These are phyloP conservation scores for Coccyzus lansbergi DNA, from an alignment of 2,797 vertebrate genomes.

Conservation along the genomic window DNA sequence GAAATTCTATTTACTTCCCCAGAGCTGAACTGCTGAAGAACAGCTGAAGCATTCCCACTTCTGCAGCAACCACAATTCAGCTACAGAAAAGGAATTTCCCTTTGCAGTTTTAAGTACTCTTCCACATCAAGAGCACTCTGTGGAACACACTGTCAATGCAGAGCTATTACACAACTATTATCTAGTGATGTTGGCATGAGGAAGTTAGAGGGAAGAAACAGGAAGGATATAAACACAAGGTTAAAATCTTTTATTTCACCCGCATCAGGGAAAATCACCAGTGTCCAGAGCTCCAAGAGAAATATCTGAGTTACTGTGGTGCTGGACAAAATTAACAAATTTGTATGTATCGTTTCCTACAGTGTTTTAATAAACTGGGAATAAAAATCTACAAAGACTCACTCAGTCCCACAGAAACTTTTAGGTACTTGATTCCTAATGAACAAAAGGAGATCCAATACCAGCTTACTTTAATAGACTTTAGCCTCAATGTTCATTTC, in stretches of 20 bases:
- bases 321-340: not conserved
- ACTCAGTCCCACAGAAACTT: not conserved
- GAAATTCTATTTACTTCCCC: not conserved
- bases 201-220: constrained; percentile 57
- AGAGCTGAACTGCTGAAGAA: constrained; percentile 8
- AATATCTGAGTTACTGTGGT: not conserved
- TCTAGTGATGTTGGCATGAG: constrained; percentile 61
- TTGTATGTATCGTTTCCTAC: not conserved
- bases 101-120: constrained; percentile 9
- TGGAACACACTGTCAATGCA: constrained; percentile 9
- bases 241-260: constrained; percentile 22
- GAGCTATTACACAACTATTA: constrained; percentile 67
- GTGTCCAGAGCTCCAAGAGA: not conserved
- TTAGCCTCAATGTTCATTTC: not conserved
- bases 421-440: not conserved
- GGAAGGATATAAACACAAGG: constrained; percentile 50
- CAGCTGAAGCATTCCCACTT: not conserved
- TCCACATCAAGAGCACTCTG: not conserved
- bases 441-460: not conserved
- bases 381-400: not conserved
- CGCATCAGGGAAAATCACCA: constrained; percentile 20
- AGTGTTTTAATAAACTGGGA: not conserved
- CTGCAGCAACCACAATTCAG: constrained; percentile 13
- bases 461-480: not conserved
- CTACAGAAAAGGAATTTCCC: constrained; percentile 36